Evolutionary conservation across 2,113 vertebrate genomes (phyloP).

Genomic region (Poeciliopsis occidentalis): DNA sequence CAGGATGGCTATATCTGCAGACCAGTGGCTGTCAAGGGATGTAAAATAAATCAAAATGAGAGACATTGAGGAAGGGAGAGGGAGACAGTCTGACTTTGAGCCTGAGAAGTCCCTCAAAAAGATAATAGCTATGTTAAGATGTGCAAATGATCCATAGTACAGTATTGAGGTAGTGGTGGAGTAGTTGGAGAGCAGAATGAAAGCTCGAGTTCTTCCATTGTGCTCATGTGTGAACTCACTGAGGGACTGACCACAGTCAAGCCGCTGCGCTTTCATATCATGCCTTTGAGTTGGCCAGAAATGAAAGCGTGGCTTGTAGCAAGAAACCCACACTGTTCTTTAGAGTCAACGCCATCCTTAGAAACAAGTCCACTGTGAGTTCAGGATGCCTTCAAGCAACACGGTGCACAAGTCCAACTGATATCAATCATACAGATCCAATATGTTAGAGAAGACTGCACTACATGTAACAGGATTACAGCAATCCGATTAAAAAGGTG

Average conservation of each 20-base stretch:
- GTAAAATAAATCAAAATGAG: constrained; percentile 55
- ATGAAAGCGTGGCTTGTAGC: constrained; percentile 69
- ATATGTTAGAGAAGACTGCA: constrained; percentile 18
- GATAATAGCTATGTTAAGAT: constrained; percentile 43
- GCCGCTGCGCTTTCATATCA: constrained; percentile 59
- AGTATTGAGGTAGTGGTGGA: constrained; percentile 24
- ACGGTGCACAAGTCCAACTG: constrained; percentile 25
- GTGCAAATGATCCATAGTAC: constrained; percentile 51
- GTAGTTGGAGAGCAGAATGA: constrained; percentile 48
- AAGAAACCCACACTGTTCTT: constrained; percentile 63
- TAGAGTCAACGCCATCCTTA: constrained; percentile 41
- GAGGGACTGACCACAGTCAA: constrained; percentile 68
- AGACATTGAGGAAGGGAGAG: neutral
- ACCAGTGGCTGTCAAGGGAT: constrained; percentile 22
- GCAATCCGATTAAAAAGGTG: constrained; percentile 56
- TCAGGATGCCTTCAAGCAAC: constrained; percentile 42
- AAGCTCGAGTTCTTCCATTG: constrained; percentile 32
- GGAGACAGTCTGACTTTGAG: constrained; percentile 28
- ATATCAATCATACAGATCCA: constrained; percentile 31
- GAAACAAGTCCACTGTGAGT: constrained; percentile 39
- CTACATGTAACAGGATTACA: constrained; percentile 26
- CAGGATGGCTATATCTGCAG: constrained; percentile 37
- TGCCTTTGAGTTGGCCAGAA: constrained; percentile 60
- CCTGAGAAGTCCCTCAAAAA: constrained; percentile 25
- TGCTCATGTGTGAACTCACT: constrained; percentile 63